A percentile compares a stretch with the other conserved stretches of the same genome.
Conservation (phyloP, 2,797 vertebrate genomes). For the Artibeus jamaicensis region DNA sequence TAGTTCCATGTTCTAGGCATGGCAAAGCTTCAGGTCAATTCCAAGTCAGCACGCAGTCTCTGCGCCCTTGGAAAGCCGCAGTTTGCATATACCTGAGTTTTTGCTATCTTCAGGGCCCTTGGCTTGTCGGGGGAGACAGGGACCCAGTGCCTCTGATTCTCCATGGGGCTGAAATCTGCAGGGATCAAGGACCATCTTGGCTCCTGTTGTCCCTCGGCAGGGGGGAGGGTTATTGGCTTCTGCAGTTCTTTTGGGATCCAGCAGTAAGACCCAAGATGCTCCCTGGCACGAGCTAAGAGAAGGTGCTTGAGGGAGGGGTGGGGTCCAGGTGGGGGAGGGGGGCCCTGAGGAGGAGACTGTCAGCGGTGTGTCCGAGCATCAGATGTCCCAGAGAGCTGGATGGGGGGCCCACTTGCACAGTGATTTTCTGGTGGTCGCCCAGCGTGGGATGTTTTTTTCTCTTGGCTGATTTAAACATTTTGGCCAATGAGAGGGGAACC, state of each 20-base stretch:
- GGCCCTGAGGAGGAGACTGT: neutral
- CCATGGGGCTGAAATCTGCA: neutral
- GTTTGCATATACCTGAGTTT: neutral
- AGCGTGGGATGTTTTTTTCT: fast-evolving
- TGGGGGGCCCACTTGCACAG: fast-evolving
- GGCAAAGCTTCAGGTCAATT: neutral
- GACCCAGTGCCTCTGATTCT: neutral
- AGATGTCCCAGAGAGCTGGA: fast-evolving
- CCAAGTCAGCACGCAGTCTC: neutral
- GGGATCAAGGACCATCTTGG: neutral
- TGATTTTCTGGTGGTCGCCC: neutral
- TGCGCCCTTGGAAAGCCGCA: neutral
- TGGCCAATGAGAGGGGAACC: neutral
- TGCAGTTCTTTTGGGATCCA: neutral
- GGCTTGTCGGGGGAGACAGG: neutral
- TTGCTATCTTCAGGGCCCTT: neutral
- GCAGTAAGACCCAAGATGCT: neutral
- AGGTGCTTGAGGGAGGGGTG: neutral
- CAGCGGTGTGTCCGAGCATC: fast-evolving
- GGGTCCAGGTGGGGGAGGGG: fast-evolving
- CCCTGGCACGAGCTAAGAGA: neutral
- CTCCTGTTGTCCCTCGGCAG: neutral
- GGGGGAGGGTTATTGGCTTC: neutral
- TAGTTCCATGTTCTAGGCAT: neutral
- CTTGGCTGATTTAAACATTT: neutral